Evolutionary conservation across 2,113 vertebrate genomes (phyloP).

Genomic region (Calidris pygmaea): DNA sequence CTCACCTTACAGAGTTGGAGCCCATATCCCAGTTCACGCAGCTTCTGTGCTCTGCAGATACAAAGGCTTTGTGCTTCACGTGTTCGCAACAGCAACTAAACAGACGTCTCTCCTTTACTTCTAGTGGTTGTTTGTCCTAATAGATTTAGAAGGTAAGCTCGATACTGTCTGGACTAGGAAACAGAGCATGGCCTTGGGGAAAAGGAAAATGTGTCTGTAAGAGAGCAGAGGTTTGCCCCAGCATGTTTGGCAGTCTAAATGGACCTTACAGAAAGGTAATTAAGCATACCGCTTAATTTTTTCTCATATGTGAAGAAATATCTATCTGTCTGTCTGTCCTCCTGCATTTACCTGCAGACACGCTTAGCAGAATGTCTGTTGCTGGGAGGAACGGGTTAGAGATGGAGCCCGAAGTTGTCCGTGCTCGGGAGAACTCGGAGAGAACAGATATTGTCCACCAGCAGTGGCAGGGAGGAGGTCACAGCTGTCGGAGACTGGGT

Average conservation of each 20-base stretch:
- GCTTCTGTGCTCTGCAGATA: not conserved
- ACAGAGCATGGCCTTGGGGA: not conserved
- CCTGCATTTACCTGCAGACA: not conserved
- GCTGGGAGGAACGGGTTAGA: not conserved
- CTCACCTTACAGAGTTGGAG: not conserved
- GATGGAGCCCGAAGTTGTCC: not conserved
- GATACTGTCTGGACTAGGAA: not conserved
- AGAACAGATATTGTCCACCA: not conserved
- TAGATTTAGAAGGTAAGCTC: constrained; percentile 8
- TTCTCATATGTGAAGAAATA: not conserved
- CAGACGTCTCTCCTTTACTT: not conserved
- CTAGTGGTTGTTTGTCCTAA: not conserved
- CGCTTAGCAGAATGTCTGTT: not conserved
- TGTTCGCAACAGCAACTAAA: not conserved
- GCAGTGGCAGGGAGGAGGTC: not conserved
- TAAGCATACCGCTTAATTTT: not conserved
- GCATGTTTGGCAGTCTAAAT: not conserved
- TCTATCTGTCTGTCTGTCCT: not conserved
- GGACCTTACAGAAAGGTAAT: not conserved
- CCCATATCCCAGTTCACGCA: not conserved
- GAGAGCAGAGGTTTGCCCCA: not conserved
- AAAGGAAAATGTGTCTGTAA: not conserved
- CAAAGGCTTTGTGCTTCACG: not conserved
- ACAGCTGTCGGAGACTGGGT: not conserved
- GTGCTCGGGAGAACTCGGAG: not conserved